Conservation (phyloP, 1,140 invertebrate species). For the Leptinotarsa undecemlineata region DNA sequence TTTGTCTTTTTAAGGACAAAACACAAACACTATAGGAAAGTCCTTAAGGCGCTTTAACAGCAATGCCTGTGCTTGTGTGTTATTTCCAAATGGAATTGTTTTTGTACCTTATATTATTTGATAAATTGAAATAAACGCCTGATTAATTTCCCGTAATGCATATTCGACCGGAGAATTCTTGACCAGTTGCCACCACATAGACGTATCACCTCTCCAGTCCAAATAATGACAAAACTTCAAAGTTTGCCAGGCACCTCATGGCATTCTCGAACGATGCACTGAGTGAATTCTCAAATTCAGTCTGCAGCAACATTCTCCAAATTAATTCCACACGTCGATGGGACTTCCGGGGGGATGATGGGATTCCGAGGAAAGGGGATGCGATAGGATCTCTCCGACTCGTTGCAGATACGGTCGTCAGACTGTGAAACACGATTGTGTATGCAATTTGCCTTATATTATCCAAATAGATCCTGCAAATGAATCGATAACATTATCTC, state of each 20-base stretch:
- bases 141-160: too few relatives aligned
- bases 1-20: too few relatives aligned
- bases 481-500: constrained; percentile 36
- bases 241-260: not conserved
- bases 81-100: too few relatives aligned
- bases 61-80: too few relatives aligned
- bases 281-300: not conserved
- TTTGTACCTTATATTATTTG: too few relatives aligned
- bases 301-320: constrained; percentile 5
- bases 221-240: not conserved
- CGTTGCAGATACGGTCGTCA: constrained; percentile 33
- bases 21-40: too few relatives aligned
- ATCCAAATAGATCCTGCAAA: constrained; percentile 38
- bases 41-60: too few relatives aligned
- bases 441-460: constrained; percentile 43
- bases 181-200: too few relatives aligned
- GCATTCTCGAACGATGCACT: not conserved
- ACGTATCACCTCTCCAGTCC: too few relatives aligned
- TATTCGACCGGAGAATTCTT: too few relatives aligned
- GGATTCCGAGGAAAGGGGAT: constrained; percentile 6
- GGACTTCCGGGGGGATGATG: not conserved
- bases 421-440: constrained; percentile 42
- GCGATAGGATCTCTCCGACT: constrained; percentile 22
- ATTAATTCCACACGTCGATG: constrained; percentile 20
- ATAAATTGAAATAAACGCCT: too few relatives aligned